phyloP scores from a whole-genome alignment of 2,113 vertebrate species.

The Gnathonemus echidnorhynchus region DNA sequence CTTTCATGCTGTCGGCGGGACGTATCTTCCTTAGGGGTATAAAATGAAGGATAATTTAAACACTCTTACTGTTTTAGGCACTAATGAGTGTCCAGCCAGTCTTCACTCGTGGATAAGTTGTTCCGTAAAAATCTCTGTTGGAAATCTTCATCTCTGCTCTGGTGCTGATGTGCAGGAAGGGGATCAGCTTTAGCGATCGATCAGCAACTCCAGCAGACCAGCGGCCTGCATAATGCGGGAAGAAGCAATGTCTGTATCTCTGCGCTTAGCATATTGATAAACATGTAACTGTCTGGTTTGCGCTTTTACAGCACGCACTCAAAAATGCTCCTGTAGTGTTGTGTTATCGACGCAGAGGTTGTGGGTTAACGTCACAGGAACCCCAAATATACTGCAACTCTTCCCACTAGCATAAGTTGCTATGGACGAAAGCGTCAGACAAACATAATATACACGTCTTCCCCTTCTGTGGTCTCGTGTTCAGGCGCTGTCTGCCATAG shows the following conservation, averaged over 20 bases:
- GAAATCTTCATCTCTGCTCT: not conserved
- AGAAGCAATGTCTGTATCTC: not conserved
- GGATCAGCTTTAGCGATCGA: not conserved
- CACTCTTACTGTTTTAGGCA: not conserved
- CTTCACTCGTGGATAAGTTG: not conserved
- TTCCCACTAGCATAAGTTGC: not conserved
- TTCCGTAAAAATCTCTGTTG: not conserved
- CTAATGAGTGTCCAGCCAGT: not conserved
- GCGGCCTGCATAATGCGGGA: not conserved
- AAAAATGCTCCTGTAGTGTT: constrained; percentile 7
- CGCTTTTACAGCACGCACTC: not conserved
- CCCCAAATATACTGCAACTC: not conserved
- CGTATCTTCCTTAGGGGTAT: not conserved
- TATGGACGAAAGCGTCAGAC: not conserved
- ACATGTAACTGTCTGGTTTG: constrained; percentile 53
- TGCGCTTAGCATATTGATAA: constrained; percentile 33
- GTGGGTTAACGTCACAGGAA: not conserved
- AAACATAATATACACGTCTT: not conserved
- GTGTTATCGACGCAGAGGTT: not conserved
- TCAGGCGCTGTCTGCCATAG: not conserved
- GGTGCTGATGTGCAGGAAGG: not conserved
- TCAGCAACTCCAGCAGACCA: not conserved
- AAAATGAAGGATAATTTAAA: not conserved
- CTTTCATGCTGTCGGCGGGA: not conserved
- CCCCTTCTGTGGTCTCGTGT: not conserved